A percentile compares a stretch with the other conserved stretches of the same genome.
Evolutionary conservation across 2,797 vertebrate species (phyloP).

Genomic region (Pseudocheirus occidentalis): DNA sequence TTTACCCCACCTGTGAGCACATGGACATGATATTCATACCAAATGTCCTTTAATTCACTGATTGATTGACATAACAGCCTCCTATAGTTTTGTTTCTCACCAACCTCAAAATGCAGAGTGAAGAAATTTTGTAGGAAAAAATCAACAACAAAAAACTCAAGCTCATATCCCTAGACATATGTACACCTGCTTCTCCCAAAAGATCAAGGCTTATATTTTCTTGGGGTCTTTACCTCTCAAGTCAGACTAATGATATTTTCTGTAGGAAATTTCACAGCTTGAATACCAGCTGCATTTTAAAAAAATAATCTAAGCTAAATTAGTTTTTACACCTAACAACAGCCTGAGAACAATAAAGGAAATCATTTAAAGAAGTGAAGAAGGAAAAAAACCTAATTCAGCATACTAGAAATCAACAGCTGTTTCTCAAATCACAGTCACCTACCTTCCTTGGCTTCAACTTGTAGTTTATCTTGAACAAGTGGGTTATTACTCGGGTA

Average conservation of each 20-base stretch:
- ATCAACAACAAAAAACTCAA: background rate
- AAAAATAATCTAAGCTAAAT: constrained; percentile 58
- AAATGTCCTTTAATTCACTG: too few species aligned
- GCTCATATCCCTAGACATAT: background rate
- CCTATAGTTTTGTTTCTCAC: background rate
- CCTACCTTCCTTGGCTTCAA: background rate
- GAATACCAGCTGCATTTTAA: constrained; percentile 44
- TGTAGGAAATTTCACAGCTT: constrained; percentile 41
- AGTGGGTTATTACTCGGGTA: constrained; percentile 30
- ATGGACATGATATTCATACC: background rate
- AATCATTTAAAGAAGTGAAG: constrained; percentile 31
- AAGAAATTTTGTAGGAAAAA: background rate
- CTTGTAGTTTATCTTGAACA: background rate
- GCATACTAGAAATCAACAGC: constrained; percentile 48
- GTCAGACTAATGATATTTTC: background rate
- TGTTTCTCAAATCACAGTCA: constrained; percentile 46
- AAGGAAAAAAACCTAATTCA: constrained; percentile 48
- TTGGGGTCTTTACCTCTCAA: constrained; percentile 12
- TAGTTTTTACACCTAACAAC: constrained; percentile 56
- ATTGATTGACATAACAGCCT: background rate
- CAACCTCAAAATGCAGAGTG: background rate
- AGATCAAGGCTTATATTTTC: constrained; percentile 24
- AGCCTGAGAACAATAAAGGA: constrained; percentile 49
- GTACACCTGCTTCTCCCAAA: constrained; percentile 9
- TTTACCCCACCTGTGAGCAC: fast-evolving